phyloP scores from a whole-genome alignment of 2,888 invertebrate species.

The Cremastobaeus sp. region DNA sequence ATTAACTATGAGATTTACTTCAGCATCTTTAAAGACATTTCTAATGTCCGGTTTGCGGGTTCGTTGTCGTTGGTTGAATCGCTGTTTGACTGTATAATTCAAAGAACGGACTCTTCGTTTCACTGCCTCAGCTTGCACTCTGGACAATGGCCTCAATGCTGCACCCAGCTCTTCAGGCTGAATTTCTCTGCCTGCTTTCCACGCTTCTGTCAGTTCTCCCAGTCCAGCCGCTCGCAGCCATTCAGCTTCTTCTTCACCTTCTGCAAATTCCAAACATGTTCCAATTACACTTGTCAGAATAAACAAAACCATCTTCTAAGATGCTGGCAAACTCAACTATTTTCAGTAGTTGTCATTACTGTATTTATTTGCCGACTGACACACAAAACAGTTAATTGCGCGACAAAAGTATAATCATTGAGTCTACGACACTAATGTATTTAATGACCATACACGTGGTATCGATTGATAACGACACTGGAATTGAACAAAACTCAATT shows the following conservation, averaged over 20 bases:
- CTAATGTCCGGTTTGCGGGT: constrained; percentile 88
- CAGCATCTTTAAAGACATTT: constrained; percentile 89
- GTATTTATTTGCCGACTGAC: too few species aligned
- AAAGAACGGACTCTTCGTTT: constrained; percentile 86
- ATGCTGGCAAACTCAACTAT: neutral
- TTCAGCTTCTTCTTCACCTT: constrained; percentile 87
- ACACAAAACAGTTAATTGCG: too few species aligned
- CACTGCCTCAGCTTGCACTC: constrained; percentile 88
- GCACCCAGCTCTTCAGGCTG: constrained; percentile 81
- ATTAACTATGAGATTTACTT: constrained; percentile 84
- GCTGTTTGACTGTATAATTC: constrained; percentile 85
- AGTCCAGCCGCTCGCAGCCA: constrained; percentile 87
- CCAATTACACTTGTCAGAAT: neutral
- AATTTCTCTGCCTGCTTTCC: constrained; percentile 84
- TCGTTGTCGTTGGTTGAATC: constrained; percentile 77
- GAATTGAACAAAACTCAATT: too few species aligned
- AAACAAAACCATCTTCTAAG: neutral
- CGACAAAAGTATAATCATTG: too few species aligned
- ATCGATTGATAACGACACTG: too few species aligned
- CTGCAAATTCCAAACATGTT: constrained; percentile 74
- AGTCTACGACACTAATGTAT: too few species aligned
- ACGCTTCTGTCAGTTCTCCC: constrained; percentile 84
- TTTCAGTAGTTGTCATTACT: neutral
- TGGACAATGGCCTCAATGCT: constrained; percentile 81
- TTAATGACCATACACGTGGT: too few species aligned